Percentiles rank a stretch among this genome's conserved stretches.
Conservation (phyloP, 2,113 vertebrate species). For the Alligator mississippiensis region DNA sequence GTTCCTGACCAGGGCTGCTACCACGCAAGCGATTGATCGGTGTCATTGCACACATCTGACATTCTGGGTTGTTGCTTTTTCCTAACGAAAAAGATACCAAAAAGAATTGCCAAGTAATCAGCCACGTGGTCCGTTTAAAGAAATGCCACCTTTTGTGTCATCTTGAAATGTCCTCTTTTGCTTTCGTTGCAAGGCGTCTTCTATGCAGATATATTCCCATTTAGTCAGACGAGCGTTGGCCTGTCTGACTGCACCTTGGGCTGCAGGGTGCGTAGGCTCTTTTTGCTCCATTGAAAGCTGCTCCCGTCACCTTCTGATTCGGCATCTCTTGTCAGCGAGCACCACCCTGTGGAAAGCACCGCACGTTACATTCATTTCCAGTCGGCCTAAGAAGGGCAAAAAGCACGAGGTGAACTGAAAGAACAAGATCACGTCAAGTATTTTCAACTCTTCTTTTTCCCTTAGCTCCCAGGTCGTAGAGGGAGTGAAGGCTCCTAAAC, state of each 20-base stretch:
- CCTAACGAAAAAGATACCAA: too few species aligned
- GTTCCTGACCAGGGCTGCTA: not conserved
- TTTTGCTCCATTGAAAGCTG: not conserved
- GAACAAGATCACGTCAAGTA: not conserved
- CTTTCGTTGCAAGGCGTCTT: not conserved
- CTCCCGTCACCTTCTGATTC: fast-evolving
- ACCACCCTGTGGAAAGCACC: conserved; percentile 31
- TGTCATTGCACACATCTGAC: not conserved
- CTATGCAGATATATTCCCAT: not conserved
- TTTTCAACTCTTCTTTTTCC: not conserved
- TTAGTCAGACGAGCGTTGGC: not conserved
- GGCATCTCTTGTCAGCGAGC: conserved; percentile 12
- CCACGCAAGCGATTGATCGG: not conserved
- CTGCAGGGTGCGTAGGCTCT: fast-evolving
- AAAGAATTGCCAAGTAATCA: not conserved
- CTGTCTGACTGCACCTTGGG: not conserved
- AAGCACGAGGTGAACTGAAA: not conserved
- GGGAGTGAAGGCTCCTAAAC: not conserved
- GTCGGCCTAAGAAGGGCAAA: not conserved
- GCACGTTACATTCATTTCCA: not conserved
- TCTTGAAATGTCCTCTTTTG: not conserved
- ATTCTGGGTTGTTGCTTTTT: not conserved
- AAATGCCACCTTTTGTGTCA: not conserved
- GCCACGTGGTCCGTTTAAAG: not conserved
- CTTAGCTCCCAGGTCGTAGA: fast-evolving